phyloP scores from a whole-genome alignment of 2,888 invertebrate species.

The Lasioglossum morio region DNA sequence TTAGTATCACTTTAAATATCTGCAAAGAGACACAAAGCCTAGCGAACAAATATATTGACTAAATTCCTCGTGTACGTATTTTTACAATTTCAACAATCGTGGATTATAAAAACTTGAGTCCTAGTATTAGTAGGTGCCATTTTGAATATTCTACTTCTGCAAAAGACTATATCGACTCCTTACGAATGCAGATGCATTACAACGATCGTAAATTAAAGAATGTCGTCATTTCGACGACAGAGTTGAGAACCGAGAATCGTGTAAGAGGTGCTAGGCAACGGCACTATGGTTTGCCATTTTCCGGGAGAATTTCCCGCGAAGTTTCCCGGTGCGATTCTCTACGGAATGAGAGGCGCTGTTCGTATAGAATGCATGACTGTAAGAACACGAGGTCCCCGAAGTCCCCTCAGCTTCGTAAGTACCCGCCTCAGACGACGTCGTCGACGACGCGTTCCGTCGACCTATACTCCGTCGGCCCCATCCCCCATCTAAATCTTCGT shows the following conservation, averaged over 20 bases:
- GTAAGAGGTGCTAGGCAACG: conserved; percentile 48
- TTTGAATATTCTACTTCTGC: background rate
- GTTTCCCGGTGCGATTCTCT: background rate
- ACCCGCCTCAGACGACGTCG: conserved; percentile 72
- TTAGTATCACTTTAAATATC: no score
- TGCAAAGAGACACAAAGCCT: background rate
- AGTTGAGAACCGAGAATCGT: conserved; percentile 13
- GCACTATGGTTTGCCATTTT: background rate
- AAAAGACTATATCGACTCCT: background rate
- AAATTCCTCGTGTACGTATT: background rate
- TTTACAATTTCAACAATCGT: no score
- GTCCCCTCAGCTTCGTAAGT: conserved; percentile 81
- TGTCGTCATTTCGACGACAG: background rate
- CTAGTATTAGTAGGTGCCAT: no score
- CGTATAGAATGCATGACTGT: conserved; percentile 84
- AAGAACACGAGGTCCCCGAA: conserved; percentile 79
- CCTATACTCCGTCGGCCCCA: conserved; percentile 49
- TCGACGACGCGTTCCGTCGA: conserved; percentile 75
- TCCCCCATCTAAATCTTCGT: conserved; percentile 81
- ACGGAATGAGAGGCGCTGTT: conserved; percentile 78
- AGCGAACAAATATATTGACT: no score
- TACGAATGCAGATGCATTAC: background rate
- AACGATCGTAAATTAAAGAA: background rate
- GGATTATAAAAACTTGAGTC: no score
- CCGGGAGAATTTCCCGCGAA: background rate